Evolutionary conservation across 2,888 invertebrate genomes (phyloP).

Genomic region (Drosophila imparisetae): DNA sequence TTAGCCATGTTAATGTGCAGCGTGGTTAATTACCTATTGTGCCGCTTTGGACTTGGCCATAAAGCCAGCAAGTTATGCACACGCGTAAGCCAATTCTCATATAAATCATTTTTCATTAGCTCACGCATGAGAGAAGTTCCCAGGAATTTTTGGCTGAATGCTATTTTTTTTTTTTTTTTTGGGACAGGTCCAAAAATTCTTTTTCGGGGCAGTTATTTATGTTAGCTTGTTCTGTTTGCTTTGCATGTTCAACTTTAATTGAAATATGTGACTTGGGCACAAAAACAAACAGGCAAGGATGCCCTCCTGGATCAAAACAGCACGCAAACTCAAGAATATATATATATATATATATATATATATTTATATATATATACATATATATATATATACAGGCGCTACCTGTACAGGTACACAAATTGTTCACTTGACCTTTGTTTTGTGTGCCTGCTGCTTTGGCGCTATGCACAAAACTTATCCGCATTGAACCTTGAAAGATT

Average conservation of each 20-base stretch:
- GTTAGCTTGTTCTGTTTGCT: conserved; percentile 16
- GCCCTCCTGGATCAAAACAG: conserved; percentile 24
- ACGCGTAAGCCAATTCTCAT: conserved; percentile 42
- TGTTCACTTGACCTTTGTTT: conserved; percentile 67
- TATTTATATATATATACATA: neutral
- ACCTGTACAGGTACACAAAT: conserved; percentile 37
- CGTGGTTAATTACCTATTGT: conserved; percentile 70
- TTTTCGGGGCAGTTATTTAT: conserved; percentile 12
- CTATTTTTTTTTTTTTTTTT: neutral
- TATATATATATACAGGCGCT: neutral
- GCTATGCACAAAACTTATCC: conserved; percentile 28
- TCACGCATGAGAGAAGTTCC: conserved; percentile 53
- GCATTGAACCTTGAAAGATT: conserved; percentile 70
- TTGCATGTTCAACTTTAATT: conserved; percentile 74
- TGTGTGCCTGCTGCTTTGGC: conserved; percentile 5
- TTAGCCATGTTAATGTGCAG: conserved; percentile 37
- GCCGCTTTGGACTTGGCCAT: conserved; percentile 21
- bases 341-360: neutral
- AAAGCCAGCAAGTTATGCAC: conserved; percentile 60
- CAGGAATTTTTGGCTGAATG: conserved; percentile 28
- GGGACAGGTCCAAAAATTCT: conserved; percentile 35
- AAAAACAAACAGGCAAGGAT: conserved; percentile 23
- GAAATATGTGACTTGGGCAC: conserved; percentile 68
- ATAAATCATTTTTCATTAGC: conserved; percentile 78
- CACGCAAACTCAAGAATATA: conserved; percentile 57